A percentile compares a stretch with the other conserved stretches of the same genome.
Conservation (phyloP, 2,888 invertebrate species). For the Daptonema setosum region DNA sequence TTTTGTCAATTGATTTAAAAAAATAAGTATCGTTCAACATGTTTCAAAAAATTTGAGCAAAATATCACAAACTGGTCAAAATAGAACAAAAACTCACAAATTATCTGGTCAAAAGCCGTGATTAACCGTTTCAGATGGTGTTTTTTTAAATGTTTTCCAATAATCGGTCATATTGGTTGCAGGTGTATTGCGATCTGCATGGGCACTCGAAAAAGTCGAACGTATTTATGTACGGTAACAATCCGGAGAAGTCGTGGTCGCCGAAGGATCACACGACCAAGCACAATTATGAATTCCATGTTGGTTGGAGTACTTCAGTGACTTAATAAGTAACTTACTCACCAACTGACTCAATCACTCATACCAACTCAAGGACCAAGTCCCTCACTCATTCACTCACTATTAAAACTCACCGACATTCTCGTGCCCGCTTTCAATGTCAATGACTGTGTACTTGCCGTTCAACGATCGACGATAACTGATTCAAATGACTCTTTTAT, state of each 20-base stretch:
- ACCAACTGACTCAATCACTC: too few relatives aligned
- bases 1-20: too few relatives aligned
- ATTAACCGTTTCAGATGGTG: too few relatives aligned
- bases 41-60: too few relatives aligned
- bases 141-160: too few relatives aligned
- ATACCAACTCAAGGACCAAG: too few relatives aligned
- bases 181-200: constrained; percentile 74
- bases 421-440: constrained; percentile 48
- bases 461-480: constrained; percentile 53
- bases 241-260: constrained; percentile 15
- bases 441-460: constrained; percentile 50
- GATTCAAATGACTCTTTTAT: constrained; percentile 64
- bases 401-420: constrained; percentile 49
- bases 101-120: too few relatives aligned
- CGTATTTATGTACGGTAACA: constrained; percentile 80
- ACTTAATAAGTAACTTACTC: too few relatives aligned
- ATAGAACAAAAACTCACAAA: too few relatives aligned
- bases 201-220: constrained; percentile 84
- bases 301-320: not conserved
- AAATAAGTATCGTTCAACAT: too few relatives aligned
- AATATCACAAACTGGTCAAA: too few relatives aligned
- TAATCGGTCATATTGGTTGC: too few relatives aligned
- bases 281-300: not conserved
- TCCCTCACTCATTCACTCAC: constrained; percentile 39
- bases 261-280: not conserved